Evolutionary conservation across 2,888 invertebrate species (phyloP), one percentile per base, ranked within the genome.

Genomic region (Limnephilus rhombicus): DNA sequence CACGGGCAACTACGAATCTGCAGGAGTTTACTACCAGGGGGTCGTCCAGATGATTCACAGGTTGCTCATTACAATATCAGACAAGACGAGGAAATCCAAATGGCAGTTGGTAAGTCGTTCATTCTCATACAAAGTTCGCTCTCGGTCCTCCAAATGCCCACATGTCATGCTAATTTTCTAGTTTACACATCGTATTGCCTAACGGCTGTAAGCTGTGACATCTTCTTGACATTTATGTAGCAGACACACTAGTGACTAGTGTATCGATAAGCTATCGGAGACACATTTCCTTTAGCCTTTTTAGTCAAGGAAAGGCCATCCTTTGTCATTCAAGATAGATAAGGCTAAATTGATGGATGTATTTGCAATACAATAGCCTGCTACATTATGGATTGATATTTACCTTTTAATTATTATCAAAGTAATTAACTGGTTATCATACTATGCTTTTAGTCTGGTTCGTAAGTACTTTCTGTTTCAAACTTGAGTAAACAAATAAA

Each of bases 1-100:
- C 94, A 97, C 98, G 95, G 99, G 99, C 37, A 99, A 99, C 95
- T 99, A 99, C 95, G 99, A 99, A 95, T 98, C 98, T 93, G 98
- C 99, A 41, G 97, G 98, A 94, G 98, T 99, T 92, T 99, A 99
- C 95, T 99, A 99, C 95, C 98, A 99, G 95, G 98, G 98, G 90
- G 98, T 98, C 15, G 97, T 99, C 92, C 98, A 99, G 95, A 98
- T 99, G 97, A 98, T 99, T 94, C 98, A 98, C 94, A 97, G 98
- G 94, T 96, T 99, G 93, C 96, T 99, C 85, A 96, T 97, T 53
- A 97, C 98, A 90, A 98, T 98, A 93, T 97, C 97, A 24, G 98
- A 99, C 95, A 97, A 98, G 80, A 97, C 97, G 92, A 96, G 98
- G 93, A 98, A 98, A 95, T 98, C 98, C 92, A 98, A 98, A 96